Base-by-base conservation (phyloP, 2,888 invertebrate species). In the Aleiodes leptofemur region DNA sequence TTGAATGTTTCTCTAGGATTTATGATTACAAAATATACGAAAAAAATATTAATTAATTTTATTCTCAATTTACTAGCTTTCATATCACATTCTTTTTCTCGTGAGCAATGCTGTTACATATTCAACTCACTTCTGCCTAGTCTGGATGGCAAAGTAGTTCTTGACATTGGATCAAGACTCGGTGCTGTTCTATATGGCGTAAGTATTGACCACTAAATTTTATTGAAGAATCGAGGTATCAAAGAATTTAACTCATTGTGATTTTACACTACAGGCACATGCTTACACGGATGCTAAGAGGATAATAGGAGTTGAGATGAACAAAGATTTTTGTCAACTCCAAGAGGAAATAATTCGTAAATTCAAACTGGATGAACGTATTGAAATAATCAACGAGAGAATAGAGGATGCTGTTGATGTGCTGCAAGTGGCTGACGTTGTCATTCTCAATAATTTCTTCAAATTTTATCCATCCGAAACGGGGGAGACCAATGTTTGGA, bases 111-210 rank as follows among this genome's bases (percentile, higher is more conserved):
- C 16, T 91, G 92, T 79, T 93, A 92, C 83, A 91, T 94, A 70
- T 95, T 94, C 84, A 91, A 92, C 79, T 91, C 91, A 16, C 85
- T 94, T 55, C 90, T 95, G 56, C 93, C 94, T 51, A 90, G 90
- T 75, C 90, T 94, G 78, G 88, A 92, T 76, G 91, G 90, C 29
- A 93, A 93, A 85, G 91, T 90, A 71, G 87, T 95, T 68, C 85
- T 95, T 43, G 95, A 95, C 89, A 90, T 95, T 72, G 95, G 95
- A 6, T 95, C 94, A 14, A 91, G 95, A 84, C 88, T 94, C 69
- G 95, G 95, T 66, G 92, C 93, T 74, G 92, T 94, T 70, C 89
- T 95, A 8, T 95, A 93, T 90, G 93, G 93, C 78, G 94, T 94
- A 90, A 90, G 91, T 50, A 31, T 23, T 43, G 7, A 34, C 0